Evolutionary conservation across 2,888 invertebrate species (phyloP), one percentile per base, ranked within the genome.

Genomic region (Gandaritis pyraliata): DNA sequence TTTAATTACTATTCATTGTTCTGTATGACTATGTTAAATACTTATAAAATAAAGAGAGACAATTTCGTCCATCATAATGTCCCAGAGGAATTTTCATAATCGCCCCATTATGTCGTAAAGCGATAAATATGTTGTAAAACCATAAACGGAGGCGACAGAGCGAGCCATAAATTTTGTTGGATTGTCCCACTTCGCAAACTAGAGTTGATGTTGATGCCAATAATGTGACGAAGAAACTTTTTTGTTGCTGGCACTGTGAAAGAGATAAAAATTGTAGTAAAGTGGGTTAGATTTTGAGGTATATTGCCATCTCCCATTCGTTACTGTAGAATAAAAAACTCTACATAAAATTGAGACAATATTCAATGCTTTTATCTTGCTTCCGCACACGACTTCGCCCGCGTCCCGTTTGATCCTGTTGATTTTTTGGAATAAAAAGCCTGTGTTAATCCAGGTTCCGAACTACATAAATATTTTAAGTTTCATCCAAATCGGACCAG

Each of bases 111-210:
- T 71, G 82, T 81, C 86, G 82, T 91, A 90, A 90, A 91, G 73
- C 87, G 79, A 91, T 91, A 90, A 91, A 90, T 90, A 88, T 85
- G 88, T 81, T 87, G 86, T 91, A 90, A 90, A 90, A 86, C 88
- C 88, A 89, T 90, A 90, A 90, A 87, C 79, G 77, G 82, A 81
- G 82, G 87, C 86, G 83, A 79, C 82, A 75, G 82, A 79, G 81
- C 81, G 77, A 83, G 72, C 72, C 85, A 86, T 90, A 90, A 90
- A 90, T 88, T 85, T 73, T 72, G 63, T 71, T 72, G 82, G 86
- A 88, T 88, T 87, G 88, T 82, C 80, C 82, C 84, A 85, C 83
- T 90, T 87, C 78, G 83, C 77, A 80, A 61, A 83, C 83, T 83
- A 83, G 77, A 80, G 69, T 70, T 73, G 71, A 69, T 69, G 33